Base-by-base conservation (phyloP, 2,113 vertebrate genomes). In the Trematocara macrostoma region DNA sequence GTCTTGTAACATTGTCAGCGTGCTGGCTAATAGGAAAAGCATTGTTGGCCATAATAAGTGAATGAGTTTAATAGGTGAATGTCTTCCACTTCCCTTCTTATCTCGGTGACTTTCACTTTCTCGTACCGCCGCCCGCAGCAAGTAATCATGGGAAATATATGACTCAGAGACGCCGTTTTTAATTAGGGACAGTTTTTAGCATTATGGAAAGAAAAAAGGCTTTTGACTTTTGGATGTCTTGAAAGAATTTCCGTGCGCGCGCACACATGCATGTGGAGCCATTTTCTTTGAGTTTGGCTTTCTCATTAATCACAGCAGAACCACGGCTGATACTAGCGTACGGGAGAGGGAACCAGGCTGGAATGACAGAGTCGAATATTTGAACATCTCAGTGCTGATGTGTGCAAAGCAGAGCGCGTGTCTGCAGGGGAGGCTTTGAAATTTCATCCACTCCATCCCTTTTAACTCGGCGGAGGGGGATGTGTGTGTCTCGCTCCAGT, bases 381-480 rank as follows among this genome's bases (percentile, higher is more conserved):
- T 94, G 93, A 95, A 94, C 92, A 92, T 95, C 91, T 93, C 93
- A 53, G 90, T 87, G 90, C 91, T 93, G 93, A 93, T 95, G 93
- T 92, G 94, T 92, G 91, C 92, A 88, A 89, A 92, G 92, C 89
- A 74, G 92, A 88, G 92, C 91, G 91, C 89, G 93, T 95, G 95
- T 94, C 94, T 96, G 94, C 94, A 95, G 94, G 94, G 93, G 91
- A 95, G 91, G 93, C 95, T 95, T 95, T 96, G 95, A 95, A 96
- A 95, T 94, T 90, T 93, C 95, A 93, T 94, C 94, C 94, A 91
- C 92, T 93, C 89, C 90, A 91, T 93, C 88, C 90, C 95, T 95
- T 96, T 96, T 95, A 95, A 95, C 95, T 96, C 86, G 16, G 90
- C 76, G 69, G 91, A 88, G 86, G 86, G 89, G 89, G 86, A 85